phyloP scores from a whole-genome alignment of 2,888 invertebrate genomes.

The Andrena marginata region DNA sequence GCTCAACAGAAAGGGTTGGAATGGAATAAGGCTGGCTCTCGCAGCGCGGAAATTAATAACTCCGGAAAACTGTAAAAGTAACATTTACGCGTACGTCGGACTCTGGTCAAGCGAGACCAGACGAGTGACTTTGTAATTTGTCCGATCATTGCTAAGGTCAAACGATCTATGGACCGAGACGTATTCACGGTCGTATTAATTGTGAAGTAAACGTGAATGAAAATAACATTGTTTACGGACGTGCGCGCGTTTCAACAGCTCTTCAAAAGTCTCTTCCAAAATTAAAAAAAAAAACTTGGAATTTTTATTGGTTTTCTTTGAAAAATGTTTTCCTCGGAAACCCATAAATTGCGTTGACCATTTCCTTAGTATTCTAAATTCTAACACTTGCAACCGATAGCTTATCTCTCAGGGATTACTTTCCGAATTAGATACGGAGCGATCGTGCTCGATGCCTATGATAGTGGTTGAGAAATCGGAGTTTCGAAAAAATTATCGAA shows the following conservation, averaged over 20 bases:
- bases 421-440: slow-evolving; percentile 25
- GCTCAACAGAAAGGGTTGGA: background rate
- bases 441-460: background rate
- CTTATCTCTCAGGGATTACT: slow-evolving; percentile 38
- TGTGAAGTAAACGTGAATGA: slow-evolving; percentile 27
- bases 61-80: slow-evolving; percentile 5
- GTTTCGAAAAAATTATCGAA: slow-evolving; percentile 39
- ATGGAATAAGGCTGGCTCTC: slow-evolving; percentile 8
- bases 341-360: background rate
- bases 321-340: background rate
- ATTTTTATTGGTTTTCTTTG: background rate
- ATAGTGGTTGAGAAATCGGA: slow-evolving; percentile 30
- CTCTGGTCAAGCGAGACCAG: background rate
- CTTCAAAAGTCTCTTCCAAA: background rate
- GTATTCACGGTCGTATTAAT: slow-evolving; percentile 36
- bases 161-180: slow-evolving; percentile 19
- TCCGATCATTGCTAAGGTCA: slow-evolving; percentile 40
- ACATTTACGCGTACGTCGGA: slow-evolving; percentile 16
- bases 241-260: background rate
- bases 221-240: background rate
- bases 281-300: background rate
- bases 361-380: slow-evolving; percentile 1
- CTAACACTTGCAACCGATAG: slow-evolving; percentile 39
- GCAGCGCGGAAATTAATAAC: slow-evolving; percentile 3
- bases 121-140: slow-evolving; percentile 20